Percentiles rank a stretch among this genome's conserved stretches.
Conservation (phyloP, 2,113 vertebrate genomes). For the Pelusios castaneus region DNA sequence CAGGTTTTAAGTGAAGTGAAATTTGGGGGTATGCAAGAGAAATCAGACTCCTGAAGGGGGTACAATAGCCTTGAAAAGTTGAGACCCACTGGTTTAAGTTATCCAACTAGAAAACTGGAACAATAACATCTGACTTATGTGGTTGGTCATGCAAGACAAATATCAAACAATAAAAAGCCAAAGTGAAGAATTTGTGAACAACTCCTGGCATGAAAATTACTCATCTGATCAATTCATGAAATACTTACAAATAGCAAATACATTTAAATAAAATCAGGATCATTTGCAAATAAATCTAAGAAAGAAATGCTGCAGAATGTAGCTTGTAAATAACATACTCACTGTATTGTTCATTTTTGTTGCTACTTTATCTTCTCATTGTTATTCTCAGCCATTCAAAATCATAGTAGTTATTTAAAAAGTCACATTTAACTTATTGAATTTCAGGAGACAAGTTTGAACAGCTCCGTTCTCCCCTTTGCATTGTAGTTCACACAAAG, state of each 20-base stretch:
- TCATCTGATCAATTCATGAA: not conserved
- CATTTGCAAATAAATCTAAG: constrained; percentile 41
- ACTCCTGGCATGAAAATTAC: constrained; percentile 16
- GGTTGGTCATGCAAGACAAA: constrained; percentile 20
- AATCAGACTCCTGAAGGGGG: too few relatives aligned
- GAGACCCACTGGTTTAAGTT: not conserved
- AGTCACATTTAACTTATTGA: not conserved
- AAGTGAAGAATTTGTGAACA: constrained; percentile 19
- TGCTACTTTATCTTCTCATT: constrained; percentile 13
- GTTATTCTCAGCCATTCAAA: not conserved
- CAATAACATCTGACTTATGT: not conserved
- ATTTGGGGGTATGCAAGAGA: too few relatives aligned
- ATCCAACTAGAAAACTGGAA: not conserved
- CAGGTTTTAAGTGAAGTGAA: too few relatives aligned
- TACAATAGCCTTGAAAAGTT: too few relatives aligned
- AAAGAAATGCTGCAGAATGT: not conserved
- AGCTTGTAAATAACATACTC: not conserved
- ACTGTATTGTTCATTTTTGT: not conserved
- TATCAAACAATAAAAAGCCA: constrained; percentile 22
- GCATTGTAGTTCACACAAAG: not conserved
- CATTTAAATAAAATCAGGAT: constrained; percentile 21
- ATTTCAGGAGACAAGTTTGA: constrained; percentile 26
- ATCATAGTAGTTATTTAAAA: constrained; percentile 17
- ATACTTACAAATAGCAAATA: not conserved
- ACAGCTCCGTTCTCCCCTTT: constrained; percentile 23